phyloP scores from a whole-genome alignment of 2,888 invertebrate species.

The Mesodorylaimus sp. region DNA sequence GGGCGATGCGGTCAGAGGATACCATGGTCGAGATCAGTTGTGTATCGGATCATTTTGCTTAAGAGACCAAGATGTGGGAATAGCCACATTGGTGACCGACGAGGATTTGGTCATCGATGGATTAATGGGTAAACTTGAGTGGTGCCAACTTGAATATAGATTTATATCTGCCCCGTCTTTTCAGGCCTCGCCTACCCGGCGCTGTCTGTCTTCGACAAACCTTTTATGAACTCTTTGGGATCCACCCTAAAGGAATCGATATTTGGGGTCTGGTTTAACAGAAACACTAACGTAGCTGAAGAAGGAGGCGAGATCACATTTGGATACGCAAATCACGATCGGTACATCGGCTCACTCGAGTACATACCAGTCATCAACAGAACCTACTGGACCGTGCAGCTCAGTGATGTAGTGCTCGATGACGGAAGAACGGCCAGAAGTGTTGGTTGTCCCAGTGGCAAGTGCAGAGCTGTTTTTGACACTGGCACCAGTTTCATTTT shows the following conservation, averaged over 20 bases:
- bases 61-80: too few species aligned
- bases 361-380: background rate
- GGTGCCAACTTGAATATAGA: too few species aligned
- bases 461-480: background rate
- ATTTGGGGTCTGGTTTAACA: background rate
- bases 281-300: background rate
- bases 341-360: too few species aligned
- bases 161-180: too few species aligned
- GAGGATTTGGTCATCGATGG: conserved; percentile 1
- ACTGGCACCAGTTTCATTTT: conserved; percentile 3
- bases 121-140: too few species aligned
- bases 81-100: background rate
- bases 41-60: too few species aligned
- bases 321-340: background rate
- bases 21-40: background rate
- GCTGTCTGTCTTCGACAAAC: background rate
- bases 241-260: background rate
- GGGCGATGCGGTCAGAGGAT: background rate
- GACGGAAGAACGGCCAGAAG: too few species aligned
- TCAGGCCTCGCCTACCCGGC: background rate
- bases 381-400: background rate
- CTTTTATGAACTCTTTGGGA: background rate
- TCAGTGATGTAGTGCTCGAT: background rate
- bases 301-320: background rate
- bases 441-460: background rate